Conservation (phyloP, 2,888 invertebrate genomes). For the Anoncus sp. region DNA sequence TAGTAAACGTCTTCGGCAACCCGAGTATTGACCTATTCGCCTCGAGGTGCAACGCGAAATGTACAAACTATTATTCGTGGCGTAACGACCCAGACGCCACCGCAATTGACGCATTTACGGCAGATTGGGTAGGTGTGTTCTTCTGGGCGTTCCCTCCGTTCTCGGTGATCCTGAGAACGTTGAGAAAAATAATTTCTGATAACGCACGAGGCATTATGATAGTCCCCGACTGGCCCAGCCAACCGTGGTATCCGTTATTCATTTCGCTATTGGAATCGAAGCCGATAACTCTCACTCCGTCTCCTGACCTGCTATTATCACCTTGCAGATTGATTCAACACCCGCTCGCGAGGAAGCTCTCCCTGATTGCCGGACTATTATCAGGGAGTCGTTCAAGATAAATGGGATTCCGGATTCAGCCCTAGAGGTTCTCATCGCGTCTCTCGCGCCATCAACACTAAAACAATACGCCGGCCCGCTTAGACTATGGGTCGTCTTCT, state of each 20-base stretch:
- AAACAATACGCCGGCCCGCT: slow-evolving; percentile 5
- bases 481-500: no score
- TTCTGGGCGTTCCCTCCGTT: slow-evolving; percentile 34
- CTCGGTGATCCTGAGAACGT: neutral
- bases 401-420: neutral
- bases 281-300: neutral
- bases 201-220: neutral
- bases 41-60: slow-evolving; percentile 1
- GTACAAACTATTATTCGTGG: neutral
- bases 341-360: neutral
- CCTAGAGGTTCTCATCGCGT: neutral
- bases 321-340: slow-evolving; percentile 1
- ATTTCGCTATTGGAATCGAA: neutral
- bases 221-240: slow-evolving; percentile 7
- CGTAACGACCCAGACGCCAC: neutral
- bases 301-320: neutral
- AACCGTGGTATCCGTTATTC: slow-evolving; percentile 3
- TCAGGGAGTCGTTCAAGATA: neutral
- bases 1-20: no score
- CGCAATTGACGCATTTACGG: slow-evolving; percentile 17
- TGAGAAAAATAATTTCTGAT: slow-evolving; percentile 9
- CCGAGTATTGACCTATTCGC: slow-evolving; percentile 25
- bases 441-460: neutral
- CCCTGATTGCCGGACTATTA: neutral
- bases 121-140: slow-evolving; percentile 1